A percentile compares a stretch with the other conserved stretches of the same genome.
Conservation (phyloP, 2,797 vertebrate species). For the Luscinia luscinia region DNA sequence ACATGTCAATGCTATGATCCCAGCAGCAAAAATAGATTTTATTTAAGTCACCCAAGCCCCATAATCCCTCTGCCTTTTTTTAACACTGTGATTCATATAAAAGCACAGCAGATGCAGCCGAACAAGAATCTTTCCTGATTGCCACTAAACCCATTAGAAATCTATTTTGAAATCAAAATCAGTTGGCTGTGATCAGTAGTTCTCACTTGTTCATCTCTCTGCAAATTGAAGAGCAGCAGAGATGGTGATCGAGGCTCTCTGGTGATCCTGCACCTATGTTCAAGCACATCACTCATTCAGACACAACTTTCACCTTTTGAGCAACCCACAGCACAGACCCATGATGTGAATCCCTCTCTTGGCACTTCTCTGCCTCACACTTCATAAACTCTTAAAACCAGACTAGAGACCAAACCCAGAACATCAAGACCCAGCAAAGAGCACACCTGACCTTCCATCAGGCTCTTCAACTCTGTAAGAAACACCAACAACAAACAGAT, state of each 20-base stretch:
- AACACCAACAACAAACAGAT: not conserved
- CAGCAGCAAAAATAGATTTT: constrained; percentile 38
- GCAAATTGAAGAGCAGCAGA: not conserved
- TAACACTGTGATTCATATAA: constrained; percentile 1
- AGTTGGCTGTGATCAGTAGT: not conserved
- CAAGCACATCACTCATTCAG: not conserved
- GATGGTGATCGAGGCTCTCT: not conserved
- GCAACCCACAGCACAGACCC: not conserved
- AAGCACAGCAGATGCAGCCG: constrained; percentile 27
- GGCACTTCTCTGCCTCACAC: not conserved
- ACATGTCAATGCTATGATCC: not conserved
- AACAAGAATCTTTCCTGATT: not conserved
- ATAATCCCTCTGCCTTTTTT: constrained; percentile 27
- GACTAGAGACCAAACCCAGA: not conserved
- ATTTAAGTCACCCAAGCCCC: constrained; percentile 4
- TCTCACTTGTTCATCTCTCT: not conserved
- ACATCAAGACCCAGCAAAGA: not conserved
- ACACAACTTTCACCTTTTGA: not conserved
- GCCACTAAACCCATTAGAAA: not conserved
- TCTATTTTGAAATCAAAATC: not conserved
- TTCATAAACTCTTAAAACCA: not conserved
- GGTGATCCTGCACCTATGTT: not conserved
- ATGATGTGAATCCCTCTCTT: not conserved
- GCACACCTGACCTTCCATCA: not conserved
- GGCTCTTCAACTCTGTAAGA: not conserved